Percentiles rank a stretch among this genome's conserved stretches.
Evolutionary conservation across 1,140 invertebrate genomes (phyloP).

Genomic region (Glomeris maerens): DNA sequence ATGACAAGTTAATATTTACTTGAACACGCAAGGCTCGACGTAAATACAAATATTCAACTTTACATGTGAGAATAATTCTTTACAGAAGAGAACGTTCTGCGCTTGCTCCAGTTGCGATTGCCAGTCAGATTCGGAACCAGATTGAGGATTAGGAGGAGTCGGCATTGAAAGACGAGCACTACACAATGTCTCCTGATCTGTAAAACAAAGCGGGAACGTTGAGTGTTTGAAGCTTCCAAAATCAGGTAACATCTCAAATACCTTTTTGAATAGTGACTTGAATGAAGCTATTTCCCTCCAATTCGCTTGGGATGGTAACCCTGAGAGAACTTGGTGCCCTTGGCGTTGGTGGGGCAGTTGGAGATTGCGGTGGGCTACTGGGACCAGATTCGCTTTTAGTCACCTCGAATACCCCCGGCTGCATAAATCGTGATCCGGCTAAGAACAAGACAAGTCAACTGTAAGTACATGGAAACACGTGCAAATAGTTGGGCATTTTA

Average conservation of each 20-base stretch:
- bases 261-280: slow-evolving; percentile 86
- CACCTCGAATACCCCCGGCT: slow-evolving; percentile 91
- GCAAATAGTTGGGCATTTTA: not conserved
- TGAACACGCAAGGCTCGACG: not conserved
- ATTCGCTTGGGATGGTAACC: slow-evolving; percentile 79
- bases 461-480: not conserved
- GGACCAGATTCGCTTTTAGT: slow-evolving; percentile 64
- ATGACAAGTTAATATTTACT: not conserved
- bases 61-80: slow-evolving; percentile 82
- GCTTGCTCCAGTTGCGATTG: slow-evolving; percentile 88
- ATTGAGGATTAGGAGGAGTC: slow-evolving; percentile 29
- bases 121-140: slow-evolving; percentile 69
- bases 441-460: no score
- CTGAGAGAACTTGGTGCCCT: slow-evolving; percentile 53
- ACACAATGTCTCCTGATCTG: slow-evolving; percentile 33
- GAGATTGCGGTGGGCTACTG: slow-evolving; percentile 39
- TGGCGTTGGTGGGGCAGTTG: slow-evolving; percentile 23
- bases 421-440: slow-evolving; percentile 74
- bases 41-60: not conserved
- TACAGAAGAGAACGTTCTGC: slow-evolving; percentile 94
- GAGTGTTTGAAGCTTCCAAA: not conserved
- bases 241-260: slow-evolving; percentile 25
- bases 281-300: slow-evolving; percentile 90
- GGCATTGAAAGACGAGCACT: slow-evolving; percentile 31
- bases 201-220: slow-evolving; percentile 11